Conservation (phyloP, 2,888 invertebrate species). For the Phyto melanocephala region DNA sequence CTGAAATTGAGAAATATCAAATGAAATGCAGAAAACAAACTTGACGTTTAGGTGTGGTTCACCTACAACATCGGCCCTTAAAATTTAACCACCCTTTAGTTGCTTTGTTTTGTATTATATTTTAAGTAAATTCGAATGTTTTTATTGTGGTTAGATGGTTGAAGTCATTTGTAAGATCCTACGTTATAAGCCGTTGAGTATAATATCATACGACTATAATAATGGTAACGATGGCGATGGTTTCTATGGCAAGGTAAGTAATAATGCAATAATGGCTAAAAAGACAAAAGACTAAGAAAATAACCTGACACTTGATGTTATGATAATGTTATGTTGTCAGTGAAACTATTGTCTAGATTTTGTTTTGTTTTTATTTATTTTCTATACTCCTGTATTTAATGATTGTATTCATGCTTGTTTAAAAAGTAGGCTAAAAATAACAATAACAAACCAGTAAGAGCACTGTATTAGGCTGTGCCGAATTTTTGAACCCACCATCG, state of each 20-base stretch:
- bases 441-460: no score
- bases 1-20: no score
- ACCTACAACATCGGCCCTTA: no score
- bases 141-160: not conserved
- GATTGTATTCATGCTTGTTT: not conserved
- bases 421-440: no score
- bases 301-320: slow-evolving; percentile 53
- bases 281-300: slow-evolving; percentile 28
- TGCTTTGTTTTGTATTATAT: not conserved
- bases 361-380: slow-evolving; percentile 13
- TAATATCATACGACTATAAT: not conserved
- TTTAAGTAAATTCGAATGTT: not conserved
- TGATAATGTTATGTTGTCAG: slow-evolving; percentile 53
- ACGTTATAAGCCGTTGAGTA: not conserved
- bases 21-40: no score
- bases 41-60: no score
- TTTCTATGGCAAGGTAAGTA: not conserved
- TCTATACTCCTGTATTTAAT: not conserved
- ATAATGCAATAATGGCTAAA: slow-evolving; percentile 16
- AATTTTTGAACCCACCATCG: no score
- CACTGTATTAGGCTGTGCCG: no score
- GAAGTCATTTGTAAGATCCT: not conserved
- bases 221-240: not conserved
- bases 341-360: slow-evolving; percentile 48
- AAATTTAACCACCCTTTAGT: not conserved